Evolutionary conservation across 2,113 vertebrate genomes (phyloP), one percentile per base, ranked within the genome.

Genomic region (Nematolebias whitei): DNA sequence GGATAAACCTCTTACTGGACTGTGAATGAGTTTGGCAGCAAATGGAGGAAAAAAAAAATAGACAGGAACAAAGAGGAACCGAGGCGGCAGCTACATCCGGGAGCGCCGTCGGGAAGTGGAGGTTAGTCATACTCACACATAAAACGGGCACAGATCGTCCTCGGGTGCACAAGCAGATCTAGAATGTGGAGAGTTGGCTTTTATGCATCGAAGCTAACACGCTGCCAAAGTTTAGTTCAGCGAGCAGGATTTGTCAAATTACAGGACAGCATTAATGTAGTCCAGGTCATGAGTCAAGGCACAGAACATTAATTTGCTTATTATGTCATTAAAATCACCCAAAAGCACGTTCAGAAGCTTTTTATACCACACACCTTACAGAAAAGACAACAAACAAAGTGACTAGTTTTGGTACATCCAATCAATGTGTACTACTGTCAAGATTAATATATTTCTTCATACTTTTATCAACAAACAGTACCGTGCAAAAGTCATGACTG

Each of bases 121-220:
- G 90, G 94, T 94, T 54, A 91, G 92, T 88, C 74, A 95, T 98
- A 98, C 96, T 98, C 95, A 98, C 96, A 98, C 95, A 96, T 94
- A 95, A 95, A 94, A 95, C 75, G 94, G 94, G 94, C 93, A 95
- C 92, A 93, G 92, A 93, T 96, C 95, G 89, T 96, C 96, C 92
- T 94, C 94, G 86, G 96, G 94, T 93, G 95, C 90, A 94, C 94
- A 88, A 92, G 96, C 94, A 93, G 96, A 96, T 96, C 96, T 98
- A 98, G 92, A 98, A 96, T 89, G 94, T 93, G 95, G 93, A 90
- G 86, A 96, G 93, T 95, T 85, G 84, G 83, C 93, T 92, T 94
- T 95, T 94, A 96, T 94, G 94, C 91, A 95, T 92, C 74, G 15
- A 79, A 84, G 90, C 92, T 90, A 92, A 94, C 87, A 93, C 88